Evolutionary conservation across 2,113 vertebrate species (phyloP).

Genomic region (Aegotheles bennettii): DNA sequence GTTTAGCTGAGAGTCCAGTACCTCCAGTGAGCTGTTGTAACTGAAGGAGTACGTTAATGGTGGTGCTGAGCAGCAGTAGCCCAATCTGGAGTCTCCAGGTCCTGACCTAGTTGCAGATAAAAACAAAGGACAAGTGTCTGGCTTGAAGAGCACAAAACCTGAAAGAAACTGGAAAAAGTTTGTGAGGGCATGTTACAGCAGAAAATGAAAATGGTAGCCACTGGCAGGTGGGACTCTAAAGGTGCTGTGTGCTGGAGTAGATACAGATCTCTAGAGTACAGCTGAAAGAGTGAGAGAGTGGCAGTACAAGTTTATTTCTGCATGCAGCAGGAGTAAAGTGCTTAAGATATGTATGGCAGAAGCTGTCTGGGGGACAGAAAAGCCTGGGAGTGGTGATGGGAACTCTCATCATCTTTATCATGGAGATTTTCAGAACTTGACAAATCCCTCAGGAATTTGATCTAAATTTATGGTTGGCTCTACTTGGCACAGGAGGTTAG

Average conservation of each 20-base stretch:
- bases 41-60: background rate
- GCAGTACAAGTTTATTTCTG: background rate
- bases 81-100: background rate
- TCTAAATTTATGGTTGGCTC: background rate
- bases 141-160: background rate
- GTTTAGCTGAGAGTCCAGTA: background rate
- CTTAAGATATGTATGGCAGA: background rate
- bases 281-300: background rate
- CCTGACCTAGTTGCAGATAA: background rate
- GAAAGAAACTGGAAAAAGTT: background rate
- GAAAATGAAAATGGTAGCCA: background rate
- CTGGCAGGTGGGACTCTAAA: background rate
- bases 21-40: background rate
- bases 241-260: background rate
- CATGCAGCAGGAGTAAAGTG: background rate
- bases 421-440: background rate
- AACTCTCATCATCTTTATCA: background rate
- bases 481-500: background rate
- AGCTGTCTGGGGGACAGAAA: background rate
- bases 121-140: background rate
- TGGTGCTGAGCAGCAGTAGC: background rate
- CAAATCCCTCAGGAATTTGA: background rate
- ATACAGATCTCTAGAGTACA: background rate
- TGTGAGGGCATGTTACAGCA: background rate
- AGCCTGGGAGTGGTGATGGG: background rate